Evolutionary conservation across 2,797 vertebrate species (phyloP), one percentile per base, ranked within the genome.

Genomic region (Avahi laniger): DNA sequence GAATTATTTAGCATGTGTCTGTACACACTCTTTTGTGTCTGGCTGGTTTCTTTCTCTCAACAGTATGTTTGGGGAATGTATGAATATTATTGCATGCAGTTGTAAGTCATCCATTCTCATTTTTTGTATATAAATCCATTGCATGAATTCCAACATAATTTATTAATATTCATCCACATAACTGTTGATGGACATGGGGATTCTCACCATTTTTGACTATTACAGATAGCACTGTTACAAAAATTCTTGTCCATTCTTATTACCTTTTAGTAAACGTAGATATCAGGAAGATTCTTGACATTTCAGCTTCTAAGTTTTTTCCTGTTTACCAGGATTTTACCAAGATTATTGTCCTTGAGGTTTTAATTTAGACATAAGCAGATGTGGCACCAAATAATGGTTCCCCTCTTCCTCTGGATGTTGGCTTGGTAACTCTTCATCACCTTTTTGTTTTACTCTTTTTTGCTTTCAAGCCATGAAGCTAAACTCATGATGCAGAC

Each of bases 231-330:
- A 26, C 12, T 59, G 5, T 67, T 73, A 73, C 3, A 48, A 61
- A 61, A 63, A 83, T 41, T 50, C 18, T 89, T 72, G 15, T 38
- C 35, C 5, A 35, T 89, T 86, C n/a, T 69, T 59, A 12, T 65
- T 84, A 69, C 11, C 46, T 95, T 94, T 90, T 67, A 85, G n/a
- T 75, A 75, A 95, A 73, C 6, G 38, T 20, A 91, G 26, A 30
- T 52, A 57, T 57, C 61, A 70, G 15, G 17, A 75, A 67, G 43
- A 80, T 79, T 92, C 26, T 89, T 63, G 3, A 15, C 11, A 7
- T 76, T 97, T 96, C 14, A 33, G 72, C 35, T 92, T 81, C 63
- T 90, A 67, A 67, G 20, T 76, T 84, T 84, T 88, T 84, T 94
- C 7, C 14, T 84, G 4, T 67, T 76, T 9, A 54, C 7, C 50